These are phyloP conservation scores for Drosophila sturtevanti DNA, from an alignment of 1,140 invertebrate genomes.

Conservation along the genomic window DNA sequence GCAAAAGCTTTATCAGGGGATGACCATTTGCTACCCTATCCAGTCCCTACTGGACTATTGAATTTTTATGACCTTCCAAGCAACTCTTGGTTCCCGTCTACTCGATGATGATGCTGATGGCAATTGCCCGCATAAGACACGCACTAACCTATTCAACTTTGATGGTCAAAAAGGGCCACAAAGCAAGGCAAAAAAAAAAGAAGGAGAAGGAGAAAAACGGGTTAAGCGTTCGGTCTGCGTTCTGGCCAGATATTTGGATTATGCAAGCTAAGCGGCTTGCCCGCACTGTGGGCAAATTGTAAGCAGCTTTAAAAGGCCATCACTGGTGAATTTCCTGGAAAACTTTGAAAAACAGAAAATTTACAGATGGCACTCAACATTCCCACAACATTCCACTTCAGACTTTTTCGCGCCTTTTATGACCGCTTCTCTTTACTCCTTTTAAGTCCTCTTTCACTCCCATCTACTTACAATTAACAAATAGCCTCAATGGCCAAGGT, in stretches of 20 bases:
- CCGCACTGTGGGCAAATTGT: conserved; percentile 59
- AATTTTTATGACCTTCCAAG: conserved; percentile 68
- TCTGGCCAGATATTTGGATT: conserved; percentile 76
- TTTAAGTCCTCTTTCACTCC: background rate
- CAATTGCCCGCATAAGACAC: conserved; percentile 50
- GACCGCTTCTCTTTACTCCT: background rate
- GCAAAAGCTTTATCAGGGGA: conserved; percentile 29
- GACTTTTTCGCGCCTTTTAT: conserved; percentile 36
- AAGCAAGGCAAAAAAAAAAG: no score
- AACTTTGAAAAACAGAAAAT: conserved; percentile 1
- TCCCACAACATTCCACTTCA: conserved; percentile 44
- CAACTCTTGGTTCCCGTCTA: conserved; percentile 22
- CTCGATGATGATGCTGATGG: conserved; percentile 27
- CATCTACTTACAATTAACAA: conserved; percentile 50
- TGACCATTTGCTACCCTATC: conserved; percentile 12
- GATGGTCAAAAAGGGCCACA: conserved; percentile 4
- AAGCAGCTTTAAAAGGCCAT: conserved; percentile 63
- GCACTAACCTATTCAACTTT: conserved; percentile 34
- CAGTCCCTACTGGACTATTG: conserved; percentile 39
- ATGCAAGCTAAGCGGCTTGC: conserved; percentile 79
- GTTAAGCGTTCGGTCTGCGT: conserved; percentile 67
- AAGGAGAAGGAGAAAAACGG: conserved; percentile 34
- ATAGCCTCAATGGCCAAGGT: conserved; percentile 47
- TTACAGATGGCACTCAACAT: conserved; percentile 30
- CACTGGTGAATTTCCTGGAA: conserved; percentile 47